Percentiles rank a stretch among this genome's conserved stretches.
phyloP scores from a whole-genome alignment of 1,140 invertebrate species.

The Drosophila oshimai region DNA sequence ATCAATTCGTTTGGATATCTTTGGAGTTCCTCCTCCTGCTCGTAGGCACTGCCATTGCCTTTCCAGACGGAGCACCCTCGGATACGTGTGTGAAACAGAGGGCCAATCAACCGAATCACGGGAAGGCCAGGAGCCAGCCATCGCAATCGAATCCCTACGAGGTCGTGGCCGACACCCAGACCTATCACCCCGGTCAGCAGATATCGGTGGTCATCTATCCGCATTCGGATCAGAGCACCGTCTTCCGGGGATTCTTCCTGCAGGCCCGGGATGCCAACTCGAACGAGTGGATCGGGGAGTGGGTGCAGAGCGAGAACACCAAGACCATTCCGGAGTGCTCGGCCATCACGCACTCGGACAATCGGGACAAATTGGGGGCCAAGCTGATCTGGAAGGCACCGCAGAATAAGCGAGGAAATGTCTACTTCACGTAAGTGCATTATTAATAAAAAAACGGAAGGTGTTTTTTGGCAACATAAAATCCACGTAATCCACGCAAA shows the following conservation, averaged over 20 bases:
- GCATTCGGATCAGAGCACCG: conserved; percentile 74
- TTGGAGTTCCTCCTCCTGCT: conserved; percentile 24
- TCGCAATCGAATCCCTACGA: conserved; percentile 86
- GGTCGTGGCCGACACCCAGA: conserved; percentile 85
- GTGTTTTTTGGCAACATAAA: too few relatives aligned
- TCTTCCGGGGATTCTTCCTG: conserved; percentile 91
- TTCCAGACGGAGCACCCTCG: conserved; percentile 90
- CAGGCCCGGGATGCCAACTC: conserved; percentile 88
- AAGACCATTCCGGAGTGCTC: conserved; percentile 90
- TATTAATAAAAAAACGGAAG: not conserved
- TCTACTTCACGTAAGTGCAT: conserved; percentile 90
- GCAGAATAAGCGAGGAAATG: conserved; percentile 85
- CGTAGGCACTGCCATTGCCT: conserved; percentile 69
- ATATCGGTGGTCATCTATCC: conserved; percentile 83
- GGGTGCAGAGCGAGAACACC: conserved; percentile 88
- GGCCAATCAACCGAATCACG: conserved; percentile 89
- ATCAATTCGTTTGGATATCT: conserved; percentile 9
- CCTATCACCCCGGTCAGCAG: conserved; percentile 86
- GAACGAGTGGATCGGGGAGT: conserved; percentile 89
- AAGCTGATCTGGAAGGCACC: conserved; percentile 90
- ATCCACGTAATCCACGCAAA: too few relatives aligned
- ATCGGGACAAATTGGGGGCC: conserved; percentile 88
- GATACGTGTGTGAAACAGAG: conserved; percentile 89
- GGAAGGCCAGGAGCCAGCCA: conserved; percentile 86
- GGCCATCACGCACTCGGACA: conserved; percentile 90